Evolutionary conservation across 2,797 vertebrate genomes (phyloP).

Genomic region (Neosilurus hyrtlii): DNA sequence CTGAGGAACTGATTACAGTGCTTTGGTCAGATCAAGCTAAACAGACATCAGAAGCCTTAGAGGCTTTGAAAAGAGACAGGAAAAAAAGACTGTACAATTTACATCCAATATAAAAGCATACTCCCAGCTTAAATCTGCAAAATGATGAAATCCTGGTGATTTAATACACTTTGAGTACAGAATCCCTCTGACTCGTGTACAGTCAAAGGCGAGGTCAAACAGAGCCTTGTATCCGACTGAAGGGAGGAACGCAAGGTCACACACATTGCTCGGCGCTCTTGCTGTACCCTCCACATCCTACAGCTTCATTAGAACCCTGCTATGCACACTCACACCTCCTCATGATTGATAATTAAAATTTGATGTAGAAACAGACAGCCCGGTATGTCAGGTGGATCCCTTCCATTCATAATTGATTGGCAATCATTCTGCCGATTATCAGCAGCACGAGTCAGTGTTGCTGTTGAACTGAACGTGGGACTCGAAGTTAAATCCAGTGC

Average conservation of each 20-base stretch:
- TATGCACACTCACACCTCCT: slow-evolving; percentile 36
- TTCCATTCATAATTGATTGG: slow-evolving; percentile 58
- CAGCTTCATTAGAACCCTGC: slow-evolving; percentile 41
- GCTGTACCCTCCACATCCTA: slow-evolving; percentile 22
- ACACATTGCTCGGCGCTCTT: background rate
- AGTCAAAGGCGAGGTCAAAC: slow-evolving; percentile 17
- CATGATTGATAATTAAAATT: slow-evolving; percentile 55
- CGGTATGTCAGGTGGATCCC: slow-evolving; percentile 39
- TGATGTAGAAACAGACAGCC: slow-evolving; percentile 47
- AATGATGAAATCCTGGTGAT: background rate
- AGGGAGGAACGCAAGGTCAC: slow-evolving; percentile 5
- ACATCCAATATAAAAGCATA: background rate
- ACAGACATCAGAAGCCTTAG: slow-evolving; percentile 33
- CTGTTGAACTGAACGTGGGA: slow-evolving; percentile 27
- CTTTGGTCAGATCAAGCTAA: slow-evolving; percentile 47
- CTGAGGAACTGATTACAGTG: slow-evolving; percentile 36
- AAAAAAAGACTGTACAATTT: background rate
- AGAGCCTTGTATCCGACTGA: background rate
- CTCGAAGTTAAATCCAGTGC: slow-evolving; percentile 4
- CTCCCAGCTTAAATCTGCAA: background rate
- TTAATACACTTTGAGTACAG: slow-evolving; percentile 36
- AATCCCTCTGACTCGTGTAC: slow-evolving; percentile 29
- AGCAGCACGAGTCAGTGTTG: slow-evolving; percentile 26
- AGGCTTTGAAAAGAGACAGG: slow-evolving; percentile 38
- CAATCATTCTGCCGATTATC: slow-evolving; percentile 52